Base-by-base conservation (phyloP, 2,113 vertebrate genomes). In the Hippocampus guttulatus region DNA sequence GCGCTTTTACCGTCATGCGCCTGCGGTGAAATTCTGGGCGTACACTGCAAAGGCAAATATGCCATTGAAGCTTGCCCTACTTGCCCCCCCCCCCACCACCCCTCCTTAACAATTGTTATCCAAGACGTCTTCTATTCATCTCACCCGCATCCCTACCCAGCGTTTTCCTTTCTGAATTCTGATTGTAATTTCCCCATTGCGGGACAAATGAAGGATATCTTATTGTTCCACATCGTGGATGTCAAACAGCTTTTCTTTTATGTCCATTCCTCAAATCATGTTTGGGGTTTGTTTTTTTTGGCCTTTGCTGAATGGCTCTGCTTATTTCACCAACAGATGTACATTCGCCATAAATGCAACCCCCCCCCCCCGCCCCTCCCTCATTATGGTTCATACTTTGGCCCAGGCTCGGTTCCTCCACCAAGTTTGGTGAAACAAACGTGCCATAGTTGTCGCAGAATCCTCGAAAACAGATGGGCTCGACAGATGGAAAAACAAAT, bases 401-500 rank as follows among this genome's bases (percentile, higher is more conserved):
- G n/a, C 12, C 21, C 41, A 1, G 1, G 64, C n/a, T 3, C 16
- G 41, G 15, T 25, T 47, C 43, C 43, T 27, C 43, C 2, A 65
- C n/a, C 64, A 47, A 65, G 23, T 65, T 65, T 27, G 41, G 64
- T 65, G 10, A 65, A 65, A 65, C n/a, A 47, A 65, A 47, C 7
- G 2, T 45, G 41, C 21, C 6, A 27, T 49, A 27, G n/a, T 47
- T 47, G 64, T 65, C 47, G 41, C 43, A 9, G 33, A 65, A 65
- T 23, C 23, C 41, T 47, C 6, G 5, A 65, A 65, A 61, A 47
- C 64, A 65, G 64, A 65, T 47, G 64, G 64, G 64, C 64, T 30
- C 23, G 43, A 27, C 64, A 65, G 64, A 65, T 65, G 64, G 64
- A 65, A 65, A 65, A 65, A 65, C 64, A 65, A 47, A 65, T 65